Evolutionary conservation across 2,888 invertebrate species (phyloP).

Genomic region (Drosophila monieri): DNA sequence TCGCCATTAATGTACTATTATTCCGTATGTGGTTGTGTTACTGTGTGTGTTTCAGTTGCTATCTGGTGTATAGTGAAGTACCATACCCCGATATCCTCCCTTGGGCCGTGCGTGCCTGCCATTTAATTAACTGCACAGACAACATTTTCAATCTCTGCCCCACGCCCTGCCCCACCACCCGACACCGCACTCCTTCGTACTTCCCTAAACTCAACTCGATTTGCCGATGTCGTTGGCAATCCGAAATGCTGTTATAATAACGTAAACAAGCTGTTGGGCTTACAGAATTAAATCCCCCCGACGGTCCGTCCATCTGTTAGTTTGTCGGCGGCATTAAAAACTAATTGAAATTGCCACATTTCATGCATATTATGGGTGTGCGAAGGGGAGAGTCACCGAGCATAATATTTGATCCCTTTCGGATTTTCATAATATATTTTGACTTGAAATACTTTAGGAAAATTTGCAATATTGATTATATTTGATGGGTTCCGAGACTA

Average conservation of each 20-base stretch:
- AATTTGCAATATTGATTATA: not conserved
- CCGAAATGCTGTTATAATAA: conserved; percentile 58
- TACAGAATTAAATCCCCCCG: conserved; percentile 50
- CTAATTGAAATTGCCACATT: conserved; percentile 56
- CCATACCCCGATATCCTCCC: not conserved
- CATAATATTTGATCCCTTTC: conserved; percentile 36
- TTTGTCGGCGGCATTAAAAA: conserved; percentile 43
- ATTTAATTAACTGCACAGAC: conserved; percentile 64
- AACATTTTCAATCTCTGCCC: conserved; percentile 42
- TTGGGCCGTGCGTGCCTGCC: conserved; percentile 39
- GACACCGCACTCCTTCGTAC: not conserved
- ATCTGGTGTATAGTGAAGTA: conserved; percentile 29
- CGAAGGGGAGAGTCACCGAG: conserved; percentile 10
- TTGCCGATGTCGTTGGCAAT: conserved; percentile 15
- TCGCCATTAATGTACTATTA: conserved; percentile 26
- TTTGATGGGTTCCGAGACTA: not conserved
- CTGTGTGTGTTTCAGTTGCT: conserved; percentile 9
- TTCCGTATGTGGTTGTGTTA: not conserved
- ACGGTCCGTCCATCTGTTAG: conserved; percentile 11
- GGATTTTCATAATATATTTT: conserved; percentile 32
- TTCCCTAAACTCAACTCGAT: conserved; percentile 7
- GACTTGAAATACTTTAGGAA: not conserved
- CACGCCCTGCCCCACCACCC: conserved; percentile 1
- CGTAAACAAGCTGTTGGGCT: conserved; percentile 53
- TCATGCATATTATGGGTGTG: conserved; percentile 37